Base-by-base conservation (phyloP, 2,888 invertebrate species). In the Eupithecia centaureata region DNA sequence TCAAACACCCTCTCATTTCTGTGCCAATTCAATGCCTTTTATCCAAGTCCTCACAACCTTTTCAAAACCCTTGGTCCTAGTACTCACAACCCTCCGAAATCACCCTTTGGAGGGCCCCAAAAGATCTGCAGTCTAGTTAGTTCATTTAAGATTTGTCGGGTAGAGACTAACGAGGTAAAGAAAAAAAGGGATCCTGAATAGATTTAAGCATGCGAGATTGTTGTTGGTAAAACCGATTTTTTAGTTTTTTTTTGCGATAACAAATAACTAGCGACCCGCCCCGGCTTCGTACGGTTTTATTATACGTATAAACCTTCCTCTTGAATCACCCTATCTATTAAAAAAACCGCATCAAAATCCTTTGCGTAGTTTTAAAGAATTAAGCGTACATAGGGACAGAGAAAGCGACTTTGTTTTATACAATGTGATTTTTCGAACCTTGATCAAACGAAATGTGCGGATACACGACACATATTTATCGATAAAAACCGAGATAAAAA, bases 121-220 rank as follows among this genome's bases (percentile, higher is more conserved):
- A 30, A 30, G 30, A 32, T 27, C 22, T n/a, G 35, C 33, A 62
- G 33, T 62, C 35, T 38, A 62, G 22, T 38, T 38, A 62, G 22
- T 38, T 62, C 54, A 54, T 62, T 38, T 35, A 38, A n/a, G 47
- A n/a, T 32, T 30, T 62, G 22, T 32, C 32, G 27, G 38, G 28
- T 27, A 7, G 15, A 27, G 7, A 47, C 13, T 25, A 52, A 52
- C 13, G 27, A 52, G 13, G 15, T 52, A 27, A 10, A 5, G 2
- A 52, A 27, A 52, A n/a, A 52, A 52, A 27, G 42, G 47, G 22
- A 22, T 47, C 22, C 22, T 3, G 47, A 47, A 47, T 12, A 22
- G 10, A 47, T 47, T 47, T 10, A 0, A 47, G 12, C 1, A 12
- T 22, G 18, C n/a, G 38, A 18, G 38, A 2, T 38, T 8, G 18